These are phyloP conservation scores for Caloenas nicobarica DNA, from an alignment of 2,113 vertebrate species.

Conservation along the genomic window DNA sequence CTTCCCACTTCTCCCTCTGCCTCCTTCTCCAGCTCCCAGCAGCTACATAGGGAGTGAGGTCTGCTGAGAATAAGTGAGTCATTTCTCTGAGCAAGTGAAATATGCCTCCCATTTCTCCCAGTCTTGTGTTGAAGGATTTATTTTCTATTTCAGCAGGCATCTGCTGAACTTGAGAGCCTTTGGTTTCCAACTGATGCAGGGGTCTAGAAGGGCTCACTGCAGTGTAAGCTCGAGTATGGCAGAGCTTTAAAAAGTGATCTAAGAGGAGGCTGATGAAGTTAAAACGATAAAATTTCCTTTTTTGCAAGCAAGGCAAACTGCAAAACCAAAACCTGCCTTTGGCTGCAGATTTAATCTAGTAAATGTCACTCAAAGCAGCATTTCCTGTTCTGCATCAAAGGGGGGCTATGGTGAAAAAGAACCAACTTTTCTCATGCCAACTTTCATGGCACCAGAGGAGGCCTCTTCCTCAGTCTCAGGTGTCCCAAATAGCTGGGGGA, in stretches of 20 bases:
- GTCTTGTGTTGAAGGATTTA: neutral
- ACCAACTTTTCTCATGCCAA: neutral
- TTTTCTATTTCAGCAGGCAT: neutral
- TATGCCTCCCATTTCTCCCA: neutral
- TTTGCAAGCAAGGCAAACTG: neutral
- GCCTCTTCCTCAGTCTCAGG: neutral
- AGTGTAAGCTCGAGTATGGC: neutral
- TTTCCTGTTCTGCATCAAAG: neutral
- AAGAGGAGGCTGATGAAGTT: neutral
- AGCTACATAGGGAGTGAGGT: neutral
- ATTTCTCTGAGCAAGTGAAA: conserved; percentile 21
- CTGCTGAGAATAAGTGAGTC: conserved; percentile 20
- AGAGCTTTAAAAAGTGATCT: neutral
- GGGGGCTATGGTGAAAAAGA: neutral
- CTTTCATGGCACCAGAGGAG: neutral
- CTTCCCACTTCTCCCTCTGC: neutral
- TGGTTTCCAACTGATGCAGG: neutral
- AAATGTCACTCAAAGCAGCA: neutral
- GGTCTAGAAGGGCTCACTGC: neutral
- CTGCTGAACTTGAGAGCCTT: neutral
- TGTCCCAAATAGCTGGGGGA: too few relatives aligned
- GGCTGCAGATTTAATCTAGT: neutral
- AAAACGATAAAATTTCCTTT: neutral
- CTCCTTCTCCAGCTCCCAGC: neutral
- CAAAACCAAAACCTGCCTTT: neutral